phyloP scores from a whole-genome alignment of 2,888 invertebrate species.

The Caradrina kadenii region DNA sequence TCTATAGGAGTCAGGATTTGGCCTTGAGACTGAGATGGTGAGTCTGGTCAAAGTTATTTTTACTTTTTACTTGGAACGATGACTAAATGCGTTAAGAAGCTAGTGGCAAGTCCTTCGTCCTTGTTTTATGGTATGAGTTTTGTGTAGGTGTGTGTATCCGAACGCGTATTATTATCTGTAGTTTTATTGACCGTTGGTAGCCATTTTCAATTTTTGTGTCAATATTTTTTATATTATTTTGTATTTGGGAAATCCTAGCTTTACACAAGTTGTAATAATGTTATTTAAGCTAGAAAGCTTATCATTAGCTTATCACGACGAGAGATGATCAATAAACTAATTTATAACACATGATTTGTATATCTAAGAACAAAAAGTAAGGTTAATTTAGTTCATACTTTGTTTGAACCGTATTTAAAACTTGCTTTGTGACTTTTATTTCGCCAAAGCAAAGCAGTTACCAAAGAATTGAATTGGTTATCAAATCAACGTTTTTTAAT shows the following conservation, averaged over 20 bases:
- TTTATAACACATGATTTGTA: not conserved
- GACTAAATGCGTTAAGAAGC: conserved; percentile 87
- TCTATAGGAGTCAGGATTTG: conserved; percentile 83
- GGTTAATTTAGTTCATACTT: too few species aligned
- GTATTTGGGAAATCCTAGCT: not conserved
- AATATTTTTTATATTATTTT: conserved; percentile 20
- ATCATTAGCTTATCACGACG: not conserved
- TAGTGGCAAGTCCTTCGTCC: conserved; percentile 68
- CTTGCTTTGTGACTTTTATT: not conserved
- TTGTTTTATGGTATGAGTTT: conserved; percentile 68
- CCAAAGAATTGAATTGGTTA: too few species aligned
- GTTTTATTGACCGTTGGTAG: conserved; percentile 63
- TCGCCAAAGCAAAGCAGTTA: not conserved
- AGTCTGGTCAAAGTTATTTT: conserved; percentile 87
- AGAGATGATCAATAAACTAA: conserved; percentile 16
- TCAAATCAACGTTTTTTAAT: not conserved
- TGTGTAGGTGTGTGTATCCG: conserved; percentile 65
- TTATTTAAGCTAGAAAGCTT: not conserved
- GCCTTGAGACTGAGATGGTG: conserved; percentile 88
- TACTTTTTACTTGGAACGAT: conserved; percentile 89
- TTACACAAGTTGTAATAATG: not conserved
- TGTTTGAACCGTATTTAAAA: not conserved
- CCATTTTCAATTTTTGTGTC: conserved; percentile 54
- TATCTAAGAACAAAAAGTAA: not conserved
- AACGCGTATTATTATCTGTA: conserved; percentile 64